A percentile compares a stretch with the other conserved stretches of the same genome.
Evolutionary conservation across 64 coral and sea anemone species (phyloP).

Genomic region (Anthopleura sola): DNA sequence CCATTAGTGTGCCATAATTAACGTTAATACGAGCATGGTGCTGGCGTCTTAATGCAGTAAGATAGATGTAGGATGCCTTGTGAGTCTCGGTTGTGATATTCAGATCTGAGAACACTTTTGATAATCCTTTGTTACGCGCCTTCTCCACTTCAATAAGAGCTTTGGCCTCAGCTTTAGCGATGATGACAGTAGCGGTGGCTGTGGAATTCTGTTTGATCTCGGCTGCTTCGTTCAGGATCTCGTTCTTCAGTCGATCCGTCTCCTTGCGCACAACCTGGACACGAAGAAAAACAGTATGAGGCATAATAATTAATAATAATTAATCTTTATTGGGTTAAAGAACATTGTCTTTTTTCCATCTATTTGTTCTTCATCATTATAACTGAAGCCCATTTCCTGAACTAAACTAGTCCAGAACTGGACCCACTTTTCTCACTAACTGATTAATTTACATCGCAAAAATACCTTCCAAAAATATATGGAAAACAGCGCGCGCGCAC

Average conservation of each 20-base stretch:
- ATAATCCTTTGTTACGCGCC: slow-evolving; percentile 49
- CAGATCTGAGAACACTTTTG: slow-evolving; percentile 38
- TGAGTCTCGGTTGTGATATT: slow-evolving; percentile 47
- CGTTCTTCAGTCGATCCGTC: slow-evolving; percentile 56
- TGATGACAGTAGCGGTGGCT: slow-evolving; percentile 39
- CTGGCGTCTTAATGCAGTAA: slow-evolving; percentile 52
- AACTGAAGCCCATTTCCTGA: too few species aligned
- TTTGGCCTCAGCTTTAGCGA: slow-evolving; percentile 44
- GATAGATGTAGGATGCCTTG: slow-evolving; percentile 72
- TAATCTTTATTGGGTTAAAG: neutral
- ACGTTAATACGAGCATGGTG: slow-evolving; percentile 41
- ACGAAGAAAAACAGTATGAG: neutral
- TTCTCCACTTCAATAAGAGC: slow-evolving; percentile 58
- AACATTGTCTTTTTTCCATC: too few species aligned
- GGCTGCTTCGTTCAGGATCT: slow-evolving; percentile 40
- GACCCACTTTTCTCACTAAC: too few species aligned
- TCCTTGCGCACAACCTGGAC: slow-evolving; percentile 54
- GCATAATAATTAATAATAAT: neutral
- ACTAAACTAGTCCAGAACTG: too few species aligned
- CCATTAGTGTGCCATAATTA: slow-evolving; percentile 55
- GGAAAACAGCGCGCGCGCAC: too few species aligned
- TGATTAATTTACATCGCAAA: too few species aligned
- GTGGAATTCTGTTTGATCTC: slow-evolving; percentile 64
- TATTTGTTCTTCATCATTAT: too few species aligned
- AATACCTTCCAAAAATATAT: too few species aligned